Conservation (phyloP, 2,888 invertebrate genomes). For the Oscheius sp. region DNA sequence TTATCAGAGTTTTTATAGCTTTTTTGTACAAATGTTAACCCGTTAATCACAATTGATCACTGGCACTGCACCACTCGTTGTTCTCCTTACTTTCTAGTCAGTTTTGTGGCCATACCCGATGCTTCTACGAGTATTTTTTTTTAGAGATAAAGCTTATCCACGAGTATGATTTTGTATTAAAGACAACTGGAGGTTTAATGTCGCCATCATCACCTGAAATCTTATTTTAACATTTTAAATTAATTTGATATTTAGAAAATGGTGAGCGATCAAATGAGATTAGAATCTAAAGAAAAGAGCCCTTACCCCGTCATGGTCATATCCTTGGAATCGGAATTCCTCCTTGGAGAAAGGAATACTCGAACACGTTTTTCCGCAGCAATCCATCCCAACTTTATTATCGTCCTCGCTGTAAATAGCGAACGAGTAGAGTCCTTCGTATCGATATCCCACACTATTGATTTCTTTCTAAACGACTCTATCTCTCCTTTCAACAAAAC, state of each 20-base stretch:
- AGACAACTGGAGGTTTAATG: constrained; percentile 17
- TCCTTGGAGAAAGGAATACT: constrained; percentile 27
- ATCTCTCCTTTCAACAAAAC: not conserved
- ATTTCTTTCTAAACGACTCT: constrained; percentile 19
- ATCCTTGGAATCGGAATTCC: constrained; percentile 26
- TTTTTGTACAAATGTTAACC: not conserved
- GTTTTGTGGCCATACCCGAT: constrained; percentile 9
- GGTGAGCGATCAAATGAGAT: not conserved
- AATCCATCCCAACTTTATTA: constrained; percentile 30
- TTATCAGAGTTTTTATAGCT: constrained; percentile 10
- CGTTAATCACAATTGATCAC: not conserved
- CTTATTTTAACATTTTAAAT: not conserved
- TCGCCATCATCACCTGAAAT: constrained; percentile 23
- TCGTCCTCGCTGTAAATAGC: not conserved
- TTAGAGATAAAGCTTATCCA: too few species aligned
- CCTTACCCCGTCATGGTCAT: constrained; percentile 34
- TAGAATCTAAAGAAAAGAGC: not conserved
- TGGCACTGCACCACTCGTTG: not conserved
- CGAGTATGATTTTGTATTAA: not conserved
- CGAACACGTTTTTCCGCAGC: constrained; percentile 35
- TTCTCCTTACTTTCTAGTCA: constrained; percentile 3
- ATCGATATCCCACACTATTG: not conserved
- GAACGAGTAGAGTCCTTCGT: constrained; percentile 12
- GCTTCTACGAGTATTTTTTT: not conserved
- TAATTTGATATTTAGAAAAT: not conserved